These are phyloP conservation scores for Neosilurus hyrtlii DNA, from an alignment of 2,797 vertebrate species.

Conservation along the genomic window DNA sequence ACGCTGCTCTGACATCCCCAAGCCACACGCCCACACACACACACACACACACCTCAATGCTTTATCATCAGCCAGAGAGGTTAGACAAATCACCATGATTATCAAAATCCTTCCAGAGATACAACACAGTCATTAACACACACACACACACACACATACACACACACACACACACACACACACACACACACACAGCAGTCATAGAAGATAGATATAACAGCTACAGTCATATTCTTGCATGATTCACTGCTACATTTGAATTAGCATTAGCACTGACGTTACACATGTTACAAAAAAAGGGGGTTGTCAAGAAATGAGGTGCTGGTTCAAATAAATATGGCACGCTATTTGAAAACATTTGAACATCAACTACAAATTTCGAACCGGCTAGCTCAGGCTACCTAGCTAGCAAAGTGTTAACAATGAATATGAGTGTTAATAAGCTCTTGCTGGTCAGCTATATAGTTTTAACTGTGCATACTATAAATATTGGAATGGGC, in stretches of 20 bases:
- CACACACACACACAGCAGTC: slow-evolving; percentile 2
- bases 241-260: not conserved
- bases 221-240: not conserved
- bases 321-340: not conserved
- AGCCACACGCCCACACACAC: slow-evolving; percentile 31
- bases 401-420: not conserved
- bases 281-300: not conserved
- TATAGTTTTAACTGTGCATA: not conserved
- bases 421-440: not conserved
- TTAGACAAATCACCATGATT: slow-evolving; percentile 22
- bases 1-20: slow-evolving; percentile 57
- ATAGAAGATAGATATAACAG: not conserved
- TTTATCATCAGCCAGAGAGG: slow-evolving; percentile 3
- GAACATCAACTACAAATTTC: not conserved
- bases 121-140: slow-evolving; percentile 41
- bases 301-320: not conserved
- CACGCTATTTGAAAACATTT: not conserved
- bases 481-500: not conserved
- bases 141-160: not conserved
- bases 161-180: not conserved
- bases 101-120: slow-evolving; percentile 29
- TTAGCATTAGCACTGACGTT: not conserved
- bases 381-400: not conserved
- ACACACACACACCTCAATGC: slow-evolving; percentile 46
- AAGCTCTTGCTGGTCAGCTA: not conserved